Evolutionary conservation across 2,113 vertebrate genomes (phyloP).

Genomic region (Copsychus sechellarum): DNA sequence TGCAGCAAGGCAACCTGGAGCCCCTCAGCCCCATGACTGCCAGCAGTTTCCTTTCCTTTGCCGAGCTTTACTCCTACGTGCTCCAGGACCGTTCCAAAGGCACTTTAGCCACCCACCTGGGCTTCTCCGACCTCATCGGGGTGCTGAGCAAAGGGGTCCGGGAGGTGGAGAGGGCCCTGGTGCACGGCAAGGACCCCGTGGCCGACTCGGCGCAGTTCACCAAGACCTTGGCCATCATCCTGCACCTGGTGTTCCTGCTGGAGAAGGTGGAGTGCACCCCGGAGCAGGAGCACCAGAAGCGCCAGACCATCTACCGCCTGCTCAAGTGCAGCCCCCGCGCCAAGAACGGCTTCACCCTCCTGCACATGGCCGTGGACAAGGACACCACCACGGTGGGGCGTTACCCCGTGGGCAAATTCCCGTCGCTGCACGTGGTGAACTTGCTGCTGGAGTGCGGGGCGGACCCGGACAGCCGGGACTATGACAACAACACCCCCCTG

Average conservation of each 20-base stretch:
- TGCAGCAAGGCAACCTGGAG: constrained; percentile 94
- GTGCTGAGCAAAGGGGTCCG: constrained; percentile 91
- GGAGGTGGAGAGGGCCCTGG: constrained; percentile 90
- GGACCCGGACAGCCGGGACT: constrained; percentile 89
- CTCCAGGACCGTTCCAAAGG: constrained; percentile 93
- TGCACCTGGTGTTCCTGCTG: constrained; percentile 89
- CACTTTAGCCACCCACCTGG: constrained; percentile 82
- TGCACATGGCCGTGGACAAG: constrained; percentile 93
- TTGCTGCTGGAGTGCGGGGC: constrained; percentile 91
- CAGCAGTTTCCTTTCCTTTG: constrained; percentile 94
- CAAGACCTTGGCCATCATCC: constrained; percentile 91
- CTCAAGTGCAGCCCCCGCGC: constrained; percentile 89
- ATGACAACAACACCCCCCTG: constrained; percentile 92
- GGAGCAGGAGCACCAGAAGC: constrained; percentile 89
- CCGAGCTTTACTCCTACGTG: constrained; percentile 94
- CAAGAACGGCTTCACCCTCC: constrained; percentile 84
- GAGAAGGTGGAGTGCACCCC: constrained; percentile 88
- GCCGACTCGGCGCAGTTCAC: constrained; percentile 88
- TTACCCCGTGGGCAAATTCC: constrained; percentile 93
- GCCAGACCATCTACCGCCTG: constrained; percentile 89
- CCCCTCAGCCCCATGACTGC: constrained; percentile 96
- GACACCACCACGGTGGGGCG: constrained; percentile 91
- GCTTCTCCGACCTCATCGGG: constrained; percentile 90
- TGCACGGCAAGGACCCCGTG: constrained; percentile 81
- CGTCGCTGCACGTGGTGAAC: constrained; percentile 84